Evolutionary conservation across 2,888 invertebrate genomes (phyloP).

Genomic region (Horisme vitalbata): DNA sequence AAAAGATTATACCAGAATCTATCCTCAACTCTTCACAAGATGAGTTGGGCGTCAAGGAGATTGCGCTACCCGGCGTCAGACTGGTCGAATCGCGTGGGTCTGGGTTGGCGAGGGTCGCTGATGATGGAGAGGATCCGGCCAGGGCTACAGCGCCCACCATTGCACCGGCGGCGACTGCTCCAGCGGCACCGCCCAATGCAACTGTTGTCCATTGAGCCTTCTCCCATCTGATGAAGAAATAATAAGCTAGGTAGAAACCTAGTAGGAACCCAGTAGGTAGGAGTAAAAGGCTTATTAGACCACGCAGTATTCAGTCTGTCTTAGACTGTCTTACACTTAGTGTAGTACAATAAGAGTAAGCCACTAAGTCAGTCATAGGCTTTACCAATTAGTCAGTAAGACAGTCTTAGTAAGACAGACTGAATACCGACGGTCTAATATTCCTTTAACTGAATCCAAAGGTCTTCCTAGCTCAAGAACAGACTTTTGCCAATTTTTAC

Average conservation of each 20-base stretch:
- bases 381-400: too few species aligned
- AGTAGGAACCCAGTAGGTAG: too few species aligned
- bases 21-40: conserved; percentile 86
- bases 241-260: not conserved
- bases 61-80: conserved; percentile 83
- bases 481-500: too few species aligned
- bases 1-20: conserved; percentile 59
- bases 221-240: conserved; percentile 85
- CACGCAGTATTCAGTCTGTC: too few species aligned
- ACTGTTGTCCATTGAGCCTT: conserved; percentile 84
- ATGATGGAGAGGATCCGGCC: conserved; percentile 73
- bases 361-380: too few species aligned
- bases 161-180: conserved; percentile 69
- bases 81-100: conserved; percentile 81
- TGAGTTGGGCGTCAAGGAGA: conserved; percentile 87
- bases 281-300: too few species aligned
- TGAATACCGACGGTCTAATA: too few species aligned
- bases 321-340: too few species aligned
- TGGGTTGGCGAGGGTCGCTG: conserved; percentile 55
- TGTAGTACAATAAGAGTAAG: too few species aligned
- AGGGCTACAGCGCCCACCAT: conserved; percentile 76
- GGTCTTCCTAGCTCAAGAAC: too few species aligned
- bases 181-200: conserved; percentile 68
- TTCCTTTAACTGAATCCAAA: too few species aligned
- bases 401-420: too few species aligned